Evolutionary conservation across 2,888 invertebrate genomes (phyloP).

Genomic region (Didymodactylos carnosus): DNA sequence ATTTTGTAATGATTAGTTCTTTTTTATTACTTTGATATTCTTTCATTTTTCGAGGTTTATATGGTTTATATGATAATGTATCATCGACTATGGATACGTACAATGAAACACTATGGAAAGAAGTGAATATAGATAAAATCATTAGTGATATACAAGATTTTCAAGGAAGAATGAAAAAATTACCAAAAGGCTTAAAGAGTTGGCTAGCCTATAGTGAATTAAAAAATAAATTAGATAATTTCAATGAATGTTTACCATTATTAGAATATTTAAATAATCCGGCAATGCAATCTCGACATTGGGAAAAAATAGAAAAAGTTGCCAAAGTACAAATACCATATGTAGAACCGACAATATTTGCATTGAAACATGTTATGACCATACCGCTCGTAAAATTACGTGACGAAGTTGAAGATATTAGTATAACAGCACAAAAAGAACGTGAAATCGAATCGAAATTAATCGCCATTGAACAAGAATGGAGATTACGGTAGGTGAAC

Average conservation of each 20-base stretch:
- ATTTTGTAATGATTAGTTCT: no score
- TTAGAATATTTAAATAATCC: conserved; percentile 86
- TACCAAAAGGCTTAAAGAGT: conserved; percentile 66
- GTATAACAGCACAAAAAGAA: conserved; percentile 69
- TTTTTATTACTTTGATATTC: no score
- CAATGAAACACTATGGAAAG: neutral
- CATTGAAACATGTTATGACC: conserved; percentile 36
- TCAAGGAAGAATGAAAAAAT: conserved; percentile 46
- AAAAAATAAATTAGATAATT: conserved; percentile 47
- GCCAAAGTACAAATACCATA: neutral
- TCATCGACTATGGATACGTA: neutral
- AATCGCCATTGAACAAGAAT: conserved; percentile 23
- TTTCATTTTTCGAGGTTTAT: no score
- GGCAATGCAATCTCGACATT: conserved; percentile 59
- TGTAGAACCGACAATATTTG: neutral
- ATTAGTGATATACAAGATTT: neutral
- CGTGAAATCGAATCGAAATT: conserved; percentile 71
- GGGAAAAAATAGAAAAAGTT: conserved; percentile 78
- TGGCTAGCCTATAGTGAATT: conserved; percentile 63
- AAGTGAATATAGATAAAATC: neutral
- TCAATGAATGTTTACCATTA: conserved; percentile 86
- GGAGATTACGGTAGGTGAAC: neutral
- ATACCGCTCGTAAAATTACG: conserved; percentile 60
- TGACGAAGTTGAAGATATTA: conserved; percentile 72
- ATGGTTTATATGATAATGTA: neutral